A percentile compares a stretch with the other conserved stretches of the same genome.
Evolutionary conservation across 2,113 vertebrate species (phyloP).

Genomic region (Lepus americanus): DNA sequence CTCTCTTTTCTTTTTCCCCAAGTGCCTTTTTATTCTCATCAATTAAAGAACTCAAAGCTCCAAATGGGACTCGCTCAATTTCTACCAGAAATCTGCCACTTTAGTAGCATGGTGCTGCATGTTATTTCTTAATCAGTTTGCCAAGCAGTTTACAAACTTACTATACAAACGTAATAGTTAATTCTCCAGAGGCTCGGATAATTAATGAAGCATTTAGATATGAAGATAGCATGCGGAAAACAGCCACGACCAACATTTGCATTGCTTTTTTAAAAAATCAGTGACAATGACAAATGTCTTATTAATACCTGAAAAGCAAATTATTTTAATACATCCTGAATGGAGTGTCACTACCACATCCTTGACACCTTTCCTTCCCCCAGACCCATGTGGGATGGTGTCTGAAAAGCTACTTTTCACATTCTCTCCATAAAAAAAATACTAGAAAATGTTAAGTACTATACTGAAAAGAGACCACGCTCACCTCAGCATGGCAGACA

Average conservation of each 20-base stretch:
- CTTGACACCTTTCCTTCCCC: slow-evolving; percentile 72
- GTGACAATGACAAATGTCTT: slow-evolving; percentile 85
- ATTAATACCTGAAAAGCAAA: slow-evolving; percentile 86
- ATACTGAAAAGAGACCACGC: slow-evolving; percentile 59
- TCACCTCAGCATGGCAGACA: slow-evolving; percentile 69
- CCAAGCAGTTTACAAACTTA: slow-evolving; percentile 79
- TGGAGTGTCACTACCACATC: slow-evolving; percentile 75
- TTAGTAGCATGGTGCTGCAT: slow-evolving; percentile 40
- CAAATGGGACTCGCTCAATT: slow-evolving; percentile 67
- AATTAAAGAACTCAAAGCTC: slow-evolving; percentile 61
- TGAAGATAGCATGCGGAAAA: slow-evolving; percentile 84
- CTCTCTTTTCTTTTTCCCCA: slow-evolving; percentile 22
- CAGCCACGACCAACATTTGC: slow-evolving; percentile 82
- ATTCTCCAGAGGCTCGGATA: slow-evolving; percentile 82
- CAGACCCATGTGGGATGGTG: slow-evolving; percentile 78
- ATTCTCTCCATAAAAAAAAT: slow-evolving; percentile 73
- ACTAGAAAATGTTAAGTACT: slow-evolving; percentile 81
- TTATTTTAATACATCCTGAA: slow-evolving; percentile 85
- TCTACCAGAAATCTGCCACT: slow-evolving; percentile 80
- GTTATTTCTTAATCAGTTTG: slow-evolving; percentile 79
- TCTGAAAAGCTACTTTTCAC: slow-evolving; percentile 72
- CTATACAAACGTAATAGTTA: slow-evolving; percentile 81
- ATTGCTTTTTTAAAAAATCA: slow-evolving; percentile 81
- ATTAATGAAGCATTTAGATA: slow-evolving; percentile 80
- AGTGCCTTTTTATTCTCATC: slow-evolving; percentile 66